Evolutionary conservation across 30 jellyfish, hydroid and myxozoan species (phyloP).

Genomic region (Rhopilema esculentum): DNA sequence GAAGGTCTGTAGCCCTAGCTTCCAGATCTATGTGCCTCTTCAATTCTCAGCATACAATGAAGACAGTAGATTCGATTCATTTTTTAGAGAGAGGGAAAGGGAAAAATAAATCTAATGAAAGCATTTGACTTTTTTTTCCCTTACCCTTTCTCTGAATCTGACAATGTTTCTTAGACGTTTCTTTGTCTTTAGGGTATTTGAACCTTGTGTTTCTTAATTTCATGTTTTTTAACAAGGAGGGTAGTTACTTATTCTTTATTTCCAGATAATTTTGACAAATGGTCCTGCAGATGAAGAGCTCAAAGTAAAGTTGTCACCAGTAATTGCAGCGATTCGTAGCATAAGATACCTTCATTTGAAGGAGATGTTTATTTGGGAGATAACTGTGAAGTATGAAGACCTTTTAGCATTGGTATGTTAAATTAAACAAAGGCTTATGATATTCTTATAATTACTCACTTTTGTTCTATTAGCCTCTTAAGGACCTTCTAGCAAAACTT

Average conservation of each 20-base stretch:
- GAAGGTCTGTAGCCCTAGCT: no score
- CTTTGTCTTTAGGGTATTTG: not conserved
- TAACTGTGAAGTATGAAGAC: constrained; percentile 71
- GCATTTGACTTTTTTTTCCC: no score
- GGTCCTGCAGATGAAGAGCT: constrained; percentile 32
- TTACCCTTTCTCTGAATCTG: no score
- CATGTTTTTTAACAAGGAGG: not conserved
- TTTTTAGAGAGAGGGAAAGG: no score
- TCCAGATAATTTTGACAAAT: constrained; percentile 44
- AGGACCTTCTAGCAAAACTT: no score
- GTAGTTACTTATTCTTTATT: not conserved
- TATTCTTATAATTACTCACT: no score
- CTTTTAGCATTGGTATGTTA: constrained; percentile 71
- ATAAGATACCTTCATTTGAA: constrained; percentile 56
- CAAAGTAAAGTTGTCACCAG: constrained; percentile 66
- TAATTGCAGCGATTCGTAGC: constrained; percentile 68
- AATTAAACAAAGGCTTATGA: not conserved
- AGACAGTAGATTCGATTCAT: no score
- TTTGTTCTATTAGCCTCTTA: no score
- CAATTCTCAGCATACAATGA: no score
- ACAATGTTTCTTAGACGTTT: no score
- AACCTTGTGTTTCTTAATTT: not conserved
- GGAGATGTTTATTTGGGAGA: constrained; percentile 85
- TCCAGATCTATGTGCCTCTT: no score
- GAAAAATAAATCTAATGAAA: no score